Percentiles rank a stretch among this genome's conserved stretches.
These are phyloP conservation scores for Apis dorsata DNA, from an alignment of 1,140 invertebrate species.

Conservation along the genomic window DNA sequence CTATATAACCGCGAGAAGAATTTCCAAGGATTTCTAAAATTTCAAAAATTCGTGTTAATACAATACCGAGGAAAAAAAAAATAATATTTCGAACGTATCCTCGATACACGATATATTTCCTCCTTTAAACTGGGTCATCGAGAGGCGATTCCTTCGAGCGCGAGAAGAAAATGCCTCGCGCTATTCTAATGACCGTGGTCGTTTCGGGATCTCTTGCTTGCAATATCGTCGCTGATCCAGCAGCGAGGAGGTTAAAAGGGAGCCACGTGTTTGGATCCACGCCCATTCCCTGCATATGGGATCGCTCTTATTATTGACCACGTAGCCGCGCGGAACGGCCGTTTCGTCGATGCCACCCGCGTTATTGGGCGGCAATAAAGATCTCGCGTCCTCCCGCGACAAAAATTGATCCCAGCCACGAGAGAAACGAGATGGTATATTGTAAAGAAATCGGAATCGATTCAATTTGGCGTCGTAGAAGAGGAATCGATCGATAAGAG, in stretches of 20 bases:
- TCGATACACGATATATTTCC: background rate
- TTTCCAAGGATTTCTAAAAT: background rate
- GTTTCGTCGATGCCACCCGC: background rate
- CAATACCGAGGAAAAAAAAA: background rate
- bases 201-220: background rate
- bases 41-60: too few relatives aligned
- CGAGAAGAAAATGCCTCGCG: background rate
- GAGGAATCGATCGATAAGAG: too few relatives aligned
- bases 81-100: background rate
- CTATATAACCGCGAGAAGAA: too few relatives aligned
- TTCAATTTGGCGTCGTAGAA: too few relatives aligned
- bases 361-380: background rate
- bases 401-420: constrained; percentile 9
- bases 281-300: constrained; percentile 25
- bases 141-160: background rate
- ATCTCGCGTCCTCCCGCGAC: background rate
- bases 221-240: constrained; percentile 40
- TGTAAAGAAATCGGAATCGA: too few relatives aligned
- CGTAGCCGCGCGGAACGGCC: background rate
- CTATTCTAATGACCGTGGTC: constrained; percentile 33
- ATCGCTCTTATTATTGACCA: constrained; percentile 20
- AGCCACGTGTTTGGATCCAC: constrained; percentile 3
- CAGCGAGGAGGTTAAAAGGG: background rate
- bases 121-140: background rate
- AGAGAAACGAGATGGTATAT: background rate